Base-by-base conservation (phyloP, 2,797 vertebrate species). In the Poecilia gillii region DNA sequence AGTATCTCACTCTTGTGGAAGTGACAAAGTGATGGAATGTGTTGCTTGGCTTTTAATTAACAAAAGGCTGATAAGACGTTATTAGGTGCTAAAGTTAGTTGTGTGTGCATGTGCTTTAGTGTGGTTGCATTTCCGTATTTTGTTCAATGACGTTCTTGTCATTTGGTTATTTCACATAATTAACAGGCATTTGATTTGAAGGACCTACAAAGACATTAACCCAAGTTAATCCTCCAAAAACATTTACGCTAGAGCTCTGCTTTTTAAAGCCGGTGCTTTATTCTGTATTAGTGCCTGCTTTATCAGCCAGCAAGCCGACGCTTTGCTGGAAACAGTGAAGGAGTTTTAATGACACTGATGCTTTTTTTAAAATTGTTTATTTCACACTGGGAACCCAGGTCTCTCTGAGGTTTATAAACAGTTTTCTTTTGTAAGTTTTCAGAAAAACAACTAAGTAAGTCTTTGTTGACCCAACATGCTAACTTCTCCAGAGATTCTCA, bases 41-140 rank as follows among this genome's bases (percentile, higher is more conserved):
- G 84, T 73, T 73, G 71, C 77, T 80, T 16, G 36, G 76, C 81
- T 68, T 90, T 89, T 90, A 91, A 92, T 92, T 91, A 91, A 87
- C 68, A 80, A 88, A 87, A 81, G 75, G 71, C 77, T 89, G 85
- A 93, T 91, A 89, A 81, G 79, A 77, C 83, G 73, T 76, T 73
- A 79, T 78, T 73, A 71, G 49, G 66, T 70, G 64, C 41, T 71
- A 73, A 41, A 80, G 75, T 80, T 76, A 74, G 36, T 53, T 77
- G 72, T 75, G 57, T 73, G 31, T 53, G 73, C 74, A 64, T 43
- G 43, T 62, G 79, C 18, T 68, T 41, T 68, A 41, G 64, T 23
- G 64, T 25, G 12, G 64, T 68, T 55, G 80, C 66, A 72, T 74
- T 76, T 79, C 64, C 49, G 51, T 12, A 12, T 41, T 51, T 51